phyloP scores from a whole-genome alignment of 1,140 invertebrate species.

The Apis dorsata region DNA sequence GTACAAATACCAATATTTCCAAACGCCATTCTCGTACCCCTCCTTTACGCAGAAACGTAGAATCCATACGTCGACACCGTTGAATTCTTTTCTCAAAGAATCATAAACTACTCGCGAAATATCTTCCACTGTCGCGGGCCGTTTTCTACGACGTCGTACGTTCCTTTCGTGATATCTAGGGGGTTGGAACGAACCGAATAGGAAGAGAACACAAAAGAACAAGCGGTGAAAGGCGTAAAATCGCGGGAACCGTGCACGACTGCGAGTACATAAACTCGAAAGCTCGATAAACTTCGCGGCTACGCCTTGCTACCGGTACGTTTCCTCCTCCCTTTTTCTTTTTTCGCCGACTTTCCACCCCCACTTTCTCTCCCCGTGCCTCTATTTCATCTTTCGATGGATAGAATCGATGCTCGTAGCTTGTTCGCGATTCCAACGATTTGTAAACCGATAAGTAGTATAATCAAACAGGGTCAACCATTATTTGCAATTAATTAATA shows the following conservation, averaged over 20 bases:
- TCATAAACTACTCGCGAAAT: constrained; percentile 51
- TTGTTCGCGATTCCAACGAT: constrained; percentile 53
- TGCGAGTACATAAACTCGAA: constrained; percentile 54
- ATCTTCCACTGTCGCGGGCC: constrained; percentile 25
- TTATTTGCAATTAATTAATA: neutral
- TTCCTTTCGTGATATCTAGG: constrained; percentile 24
- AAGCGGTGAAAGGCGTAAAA: constrained; percentile 53
- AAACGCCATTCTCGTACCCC: neutral
- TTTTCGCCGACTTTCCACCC: constrained; percentile 37
- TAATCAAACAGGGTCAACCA: constrained; percentile 29
- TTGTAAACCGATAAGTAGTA: constrained; percentile 59
- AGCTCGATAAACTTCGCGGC: constrained; percentile 56
- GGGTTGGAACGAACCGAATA: neutral
- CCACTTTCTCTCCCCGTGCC: neutral
- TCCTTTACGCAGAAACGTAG: neutral
- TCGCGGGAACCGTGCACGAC: constrained; percentile 49
- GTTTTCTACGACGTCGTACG: constrained; percentile 21
- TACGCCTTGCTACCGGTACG: constrained; percentile 33
- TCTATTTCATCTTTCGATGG: constrained; percentile 14
- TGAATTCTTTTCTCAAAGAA: neutral
- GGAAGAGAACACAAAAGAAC: constrained; percentile 8
- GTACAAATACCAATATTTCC: neutral
- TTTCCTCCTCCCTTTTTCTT: constrained; percentile 12
- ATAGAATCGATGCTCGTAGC: neutral
- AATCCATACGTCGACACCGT: neutral